A percentile compares a stretch with the other conserved stretches of the same genome.
Conservation (phyloP, 2,113 vertebrate genomes). For the Siphamia tubifer region DNA sequence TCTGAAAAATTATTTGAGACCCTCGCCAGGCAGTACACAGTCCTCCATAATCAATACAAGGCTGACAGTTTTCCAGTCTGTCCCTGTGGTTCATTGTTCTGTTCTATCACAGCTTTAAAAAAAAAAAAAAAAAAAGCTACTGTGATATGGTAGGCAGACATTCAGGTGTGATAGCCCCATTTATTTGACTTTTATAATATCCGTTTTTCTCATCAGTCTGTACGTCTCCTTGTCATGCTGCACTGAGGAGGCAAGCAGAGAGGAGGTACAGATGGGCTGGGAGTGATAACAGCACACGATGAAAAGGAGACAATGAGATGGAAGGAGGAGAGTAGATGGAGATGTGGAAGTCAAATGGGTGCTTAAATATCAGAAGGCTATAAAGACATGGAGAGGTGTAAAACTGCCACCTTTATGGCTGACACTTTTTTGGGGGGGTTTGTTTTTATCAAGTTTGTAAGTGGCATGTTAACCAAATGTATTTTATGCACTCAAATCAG, state of each 20-base stretch:
- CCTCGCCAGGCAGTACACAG: background rate
- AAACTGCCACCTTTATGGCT: slow-evolving; percentile 30
- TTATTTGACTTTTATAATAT: slow-evolving; percentile 59
- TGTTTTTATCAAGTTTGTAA: slow-evolving; percentile 32
- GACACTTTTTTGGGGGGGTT: background rate
- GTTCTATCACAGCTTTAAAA: slow-evolving; percentile 27
- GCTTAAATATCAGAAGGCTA: background rate
- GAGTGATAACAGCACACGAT: slow-evolving; percentile 62
- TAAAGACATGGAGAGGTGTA: slow-evolving; percentile 40
- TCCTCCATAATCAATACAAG: slow-evolving; percentile 40
- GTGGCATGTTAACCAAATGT: slow-evolving; percentile 21
- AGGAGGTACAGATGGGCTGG: slow-evolving; percentile 67
- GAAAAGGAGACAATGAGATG: slow-evolving; percentile 64
- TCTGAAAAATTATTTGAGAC: slow-evolving; percentile 34
- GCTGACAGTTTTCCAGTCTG: background rate
- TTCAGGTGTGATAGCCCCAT: slow-evolving; percentile 27
- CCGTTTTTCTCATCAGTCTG: slow-evolving; percentile 26
- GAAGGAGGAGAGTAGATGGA: slow-evolving; percentile 26
- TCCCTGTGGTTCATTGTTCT: slow-evolving; percentile 7
- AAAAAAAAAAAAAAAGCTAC: too few relatives aligned
- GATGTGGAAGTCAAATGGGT: slow-evolving; percentile 34
- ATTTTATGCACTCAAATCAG: slow-evolving; percentile 26
- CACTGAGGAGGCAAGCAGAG: slow-evolving; percentile 21
- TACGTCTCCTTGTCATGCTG: slow-evolving; percentile 26
- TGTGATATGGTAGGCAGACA: slow-evolving; percentile 1